Evolutionary conservation across 2,888 invertebrate species (phyloP), one percentile per base, ranked within the genome.

Genomic region (Drosophila siamana): DNA sequence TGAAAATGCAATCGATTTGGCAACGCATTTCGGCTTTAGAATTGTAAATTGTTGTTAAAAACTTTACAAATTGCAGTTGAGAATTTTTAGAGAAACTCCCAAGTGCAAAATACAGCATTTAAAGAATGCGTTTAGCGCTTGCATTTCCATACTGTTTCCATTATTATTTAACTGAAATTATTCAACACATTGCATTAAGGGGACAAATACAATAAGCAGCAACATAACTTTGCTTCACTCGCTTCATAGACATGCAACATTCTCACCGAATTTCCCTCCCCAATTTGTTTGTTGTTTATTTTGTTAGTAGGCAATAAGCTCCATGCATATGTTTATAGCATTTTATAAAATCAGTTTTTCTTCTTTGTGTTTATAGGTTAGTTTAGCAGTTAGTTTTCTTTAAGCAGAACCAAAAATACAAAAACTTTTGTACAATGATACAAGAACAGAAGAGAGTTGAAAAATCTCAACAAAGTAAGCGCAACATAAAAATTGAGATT

Each of bases 161-260:
- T 47, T 9, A 48, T 22, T 26, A 26, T 46, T 50, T 54, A 52
- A 41, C 48, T 56, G 28, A 38, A 33, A 41, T 57, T 47, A 9
- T 2, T 28, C 28, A 19, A 36, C 28, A 69, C 41, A 68, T 50
- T 38, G 67, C 48, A 4, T 43, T 44, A 1, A 4, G 0, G 19
- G 62, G 77, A 75, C 75, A 61, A 72, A 62, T 73, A 75, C 77
- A 75, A 54, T 59, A 75, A 75, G 75, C 75, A 46, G 51, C 33
- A 26, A 38, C 6, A 28, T 9, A 40, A 30, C 19, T 28, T 43
- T 6, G 36, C n/a, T 46, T 24, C 46, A 36, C 26, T 41, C 9
- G 40, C 11, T 63, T 22, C 48, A 36, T 41, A 16, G 26, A 50
- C 74, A 76, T 75, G 76, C 74, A 74, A 63, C 19, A 57, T 67